Conservation (phyloP, 2,113 vertebrate species). For the Varanus salvator region DNA sequence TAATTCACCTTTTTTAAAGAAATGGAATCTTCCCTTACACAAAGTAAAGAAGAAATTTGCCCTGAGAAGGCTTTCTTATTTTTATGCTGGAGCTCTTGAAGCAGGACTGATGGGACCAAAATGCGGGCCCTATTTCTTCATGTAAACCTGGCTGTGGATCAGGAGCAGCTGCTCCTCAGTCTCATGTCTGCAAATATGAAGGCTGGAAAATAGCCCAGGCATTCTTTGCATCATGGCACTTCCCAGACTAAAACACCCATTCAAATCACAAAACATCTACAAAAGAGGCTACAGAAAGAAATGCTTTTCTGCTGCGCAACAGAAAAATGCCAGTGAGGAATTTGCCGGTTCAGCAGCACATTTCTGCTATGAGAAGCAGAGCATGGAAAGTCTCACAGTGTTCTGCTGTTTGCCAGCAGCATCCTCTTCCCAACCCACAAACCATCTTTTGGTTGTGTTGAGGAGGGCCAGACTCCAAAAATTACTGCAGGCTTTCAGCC, state of each 20-base stretch:
- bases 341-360: constrained; percentile 34
- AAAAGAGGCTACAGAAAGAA: constrained; percentile 33
- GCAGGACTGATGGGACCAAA: not conserved
- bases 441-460: not conserved
- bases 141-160: fast-evolving
- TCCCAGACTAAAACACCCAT: constrained; percentile 39
- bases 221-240: constrained; percentile 36
- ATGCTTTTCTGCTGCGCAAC: constrained; percentile 38
- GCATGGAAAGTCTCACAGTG: not conserved
- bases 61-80: not conserved
- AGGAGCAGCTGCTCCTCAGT: not conserved
- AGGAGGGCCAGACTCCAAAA: no score
- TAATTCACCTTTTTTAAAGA: no score
- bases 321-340: constrained; percentile 53
- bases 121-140: not conserved
- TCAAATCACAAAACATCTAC: not conserved
- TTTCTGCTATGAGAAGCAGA: constrained; percentile 26
- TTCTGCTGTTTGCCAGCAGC: not conserved
- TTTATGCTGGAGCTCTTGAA: not conserved
- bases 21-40: no score
- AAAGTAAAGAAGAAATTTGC: not conserved
- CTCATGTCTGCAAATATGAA: no score
- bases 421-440: constrained; percentile 15
- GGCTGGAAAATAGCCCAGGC: not conserved
- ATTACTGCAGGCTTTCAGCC: not conserved